Evolutionary conservation across 2,888 invertebrate genomes (phyloP), one percentile per base, ranked within the genome.

Genomic region (Lasioglossum pauxillum): DNA sequence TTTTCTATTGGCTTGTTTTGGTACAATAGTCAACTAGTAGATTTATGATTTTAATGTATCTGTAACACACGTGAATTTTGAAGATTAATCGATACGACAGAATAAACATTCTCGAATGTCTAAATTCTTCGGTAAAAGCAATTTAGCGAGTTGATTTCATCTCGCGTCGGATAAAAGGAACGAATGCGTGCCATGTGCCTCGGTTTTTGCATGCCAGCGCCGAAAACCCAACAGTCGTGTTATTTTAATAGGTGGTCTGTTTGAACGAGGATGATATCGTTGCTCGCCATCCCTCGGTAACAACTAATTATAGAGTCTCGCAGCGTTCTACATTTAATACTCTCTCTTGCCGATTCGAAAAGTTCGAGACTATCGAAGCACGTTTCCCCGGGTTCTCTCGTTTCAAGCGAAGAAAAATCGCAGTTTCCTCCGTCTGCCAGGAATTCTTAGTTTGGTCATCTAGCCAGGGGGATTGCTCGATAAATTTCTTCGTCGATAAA

Each of bases 151-250:
- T 64, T 7, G 23, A n/a, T 23, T 38, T 19, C 23, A 35, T 35
- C 38, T 57, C 73, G 60, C 72, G 53, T 78, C 19, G 53, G 57
- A 3, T 19, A 35, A 60, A 75, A 57, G 69, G 74, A 60, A 75
- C 69, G 84, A 84, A 72, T 78, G 81, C 81, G 78, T 60, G 71
- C 75, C 84, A 86, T 81, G 74, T 81, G 78, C 81, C 75, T 73
- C 72, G 78, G 86, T 86, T 86, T 84, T 86, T 86, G 86, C 81
- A 78, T 81, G 57, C 84, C 86, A 81, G 75, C 76, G 67, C 49
- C 69, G 84, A 41, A 80, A 75, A 74, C 73, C 84, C 46, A 73
- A 78, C 85, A 84, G 75, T 81, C 75, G 72, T 86, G 86, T 84
- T 86, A 80, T 84, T 86, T 86, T 86, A 86, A 84, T 80, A 85